Conservation (phyloP, 2,888 invertebrate genomes). For the Calameuta pallipes region DNA sequence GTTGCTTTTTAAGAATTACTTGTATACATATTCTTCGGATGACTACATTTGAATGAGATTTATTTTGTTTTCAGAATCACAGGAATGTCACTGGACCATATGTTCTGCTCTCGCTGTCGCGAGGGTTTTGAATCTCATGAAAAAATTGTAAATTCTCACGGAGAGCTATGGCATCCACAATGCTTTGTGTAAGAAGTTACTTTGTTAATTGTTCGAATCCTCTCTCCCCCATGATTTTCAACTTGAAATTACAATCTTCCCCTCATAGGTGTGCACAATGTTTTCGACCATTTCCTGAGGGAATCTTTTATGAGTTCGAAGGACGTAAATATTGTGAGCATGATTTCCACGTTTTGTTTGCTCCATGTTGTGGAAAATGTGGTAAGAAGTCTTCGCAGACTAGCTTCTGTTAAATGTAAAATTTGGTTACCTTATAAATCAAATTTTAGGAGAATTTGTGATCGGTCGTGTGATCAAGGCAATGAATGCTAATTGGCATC, state of each 20-base stretch:
- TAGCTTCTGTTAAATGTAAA: not conserved
- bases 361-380: conserved; percentile 87
- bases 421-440: conserved; percentile 6
- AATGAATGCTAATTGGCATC: conserved; percentile 99
- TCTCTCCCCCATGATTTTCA: not conserved
- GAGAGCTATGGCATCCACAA: conserved; percentile 98
- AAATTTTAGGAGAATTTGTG: conserved; percentile 85
- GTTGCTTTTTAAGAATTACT: conserved; percentile 8
- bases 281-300: conserved; percentile 97
- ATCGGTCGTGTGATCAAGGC: conserved; percentile 99
- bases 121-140: conserved; percentile 97
- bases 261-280: conserved; percentile 92
- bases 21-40: not conserved
- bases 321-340: conserved; percentile 99
- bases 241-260: not conserved
- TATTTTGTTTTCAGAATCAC: conserved; percentile 65
- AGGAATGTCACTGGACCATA: conserved; percentile 88
- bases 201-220: not conserved
- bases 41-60: conserved; percentile 9
- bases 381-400: conserved; percentile 64
- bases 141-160: conserved; percentile 98
- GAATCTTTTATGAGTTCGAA: conserved; percentile 98
- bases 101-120: conserved; percentile 94
- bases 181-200: conserved; percentile 93
- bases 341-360: conserved; percentile 97